Evolutionary conservation across 2,797 vertebrate species (phyloP), one percentile per base, ranked within the genome.

Genomic region (Todus mexicanus): DNA sequence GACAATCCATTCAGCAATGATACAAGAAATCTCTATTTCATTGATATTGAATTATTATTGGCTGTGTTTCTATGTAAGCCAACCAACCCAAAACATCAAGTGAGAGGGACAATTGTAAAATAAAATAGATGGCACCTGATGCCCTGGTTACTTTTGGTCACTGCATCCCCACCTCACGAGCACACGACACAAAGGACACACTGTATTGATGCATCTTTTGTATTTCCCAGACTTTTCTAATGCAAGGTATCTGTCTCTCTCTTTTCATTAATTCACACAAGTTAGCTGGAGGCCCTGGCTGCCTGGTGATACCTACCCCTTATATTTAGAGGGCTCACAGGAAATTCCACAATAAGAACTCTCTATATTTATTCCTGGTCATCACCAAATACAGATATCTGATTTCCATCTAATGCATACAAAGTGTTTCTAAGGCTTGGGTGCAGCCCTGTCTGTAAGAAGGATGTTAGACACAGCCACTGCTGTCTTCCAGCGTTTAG

Each of bases 141-240:
- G 23, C 22, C 9, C 26, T 29, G 18, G 26, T 18, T 11, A 29
- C 33, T 70, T 51, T 6, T 51, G 15, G 25, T 57, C 37, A 45
- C 63, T 14, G 20, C 42, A 31, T 12, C 23, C 10, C 19, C 37
- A 60, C 14, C 27, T 79, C 43, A 63, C 29, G 40, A 73, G 81
- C 48, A 42, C 38, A 59, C 0, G 0, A 40, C 29, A 6, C 8
- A 35, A 20, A 18, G 25, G 11, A 40, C 51, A 13, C 3, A 12
- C 9, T 72, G 31, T 19, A 43, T 5, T 27, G 10, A 38, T 5
- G 29, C 5, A 29, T 10, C 40, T 71, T 21, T 59, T 42, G 8
- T 27, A 75, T 64, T 27, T 4, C 26, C 31, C 40, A 65, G 57
- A 23, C 38, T 53, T 37, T 47, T 37, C 35, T 20, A 81, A 21